Evolutionary conservation across 2,113 vertebrate species (phyloP).

Genomic region (Ibidorhyncha struthersii): DNA sequence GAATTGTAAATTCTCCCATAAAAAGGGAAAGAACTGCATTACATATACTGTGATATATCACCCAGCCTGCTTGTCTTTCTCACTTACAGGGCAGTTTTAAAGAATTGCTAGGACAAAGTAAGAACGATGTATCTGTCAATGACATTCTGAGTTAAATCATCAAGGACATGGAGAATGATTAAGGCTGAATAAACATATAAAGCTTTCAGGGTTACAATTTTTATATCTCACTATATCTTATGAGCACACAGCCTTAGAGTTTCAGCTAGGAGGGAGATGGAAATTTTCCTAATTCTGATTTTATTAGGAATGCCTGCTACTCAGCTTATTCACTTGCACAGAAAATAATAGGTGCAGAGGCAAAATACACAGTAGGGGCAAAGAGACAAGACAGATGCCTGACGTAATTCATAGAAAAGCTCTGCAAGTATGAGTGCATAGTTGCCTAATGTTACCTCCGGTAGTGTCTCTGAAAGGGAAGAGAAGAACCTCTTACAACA

Average conservation of each 20-base stretch:
- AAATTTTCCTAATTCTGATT: neutral
- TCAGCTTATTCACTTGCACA: neutral
- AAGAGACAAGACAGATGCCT: neutral
- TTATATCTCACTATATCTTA: neutral
- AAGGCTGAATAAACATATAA: neutral
- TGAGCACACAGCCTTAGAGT: neutral
- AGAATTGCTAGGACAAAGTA: neutral
- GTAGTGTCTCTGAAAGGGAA: neutral
- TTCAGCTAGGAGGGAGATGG: neutral
- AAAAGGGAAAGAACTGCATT: slow-evolving; percentile 1
- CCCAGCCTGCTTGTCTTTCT: neutral
- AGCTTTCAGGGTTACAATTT: neutral
- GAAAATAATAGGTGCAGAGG: neutral
- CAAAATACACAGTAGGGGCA: neutral
- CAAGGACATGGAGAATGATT: neutral
- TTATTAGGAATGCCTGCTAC: neutral
- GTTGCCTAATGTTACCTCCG: neutral
- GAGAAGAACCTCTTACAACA: neutral
- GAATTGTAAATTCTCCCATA: neutral
- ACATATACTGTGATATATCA: neutral
- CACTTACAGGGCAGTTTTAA: neutral
- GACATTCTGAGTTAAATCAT: neutral
- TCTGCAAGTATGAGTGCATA: neutral
- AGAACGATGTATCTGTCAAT: neutral
- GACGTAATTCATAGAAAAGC: neutral